phyloP scores from a whole-genome alignment of 2,888 invertebrate genomes.

The Spodoptera exigua region DNA sequence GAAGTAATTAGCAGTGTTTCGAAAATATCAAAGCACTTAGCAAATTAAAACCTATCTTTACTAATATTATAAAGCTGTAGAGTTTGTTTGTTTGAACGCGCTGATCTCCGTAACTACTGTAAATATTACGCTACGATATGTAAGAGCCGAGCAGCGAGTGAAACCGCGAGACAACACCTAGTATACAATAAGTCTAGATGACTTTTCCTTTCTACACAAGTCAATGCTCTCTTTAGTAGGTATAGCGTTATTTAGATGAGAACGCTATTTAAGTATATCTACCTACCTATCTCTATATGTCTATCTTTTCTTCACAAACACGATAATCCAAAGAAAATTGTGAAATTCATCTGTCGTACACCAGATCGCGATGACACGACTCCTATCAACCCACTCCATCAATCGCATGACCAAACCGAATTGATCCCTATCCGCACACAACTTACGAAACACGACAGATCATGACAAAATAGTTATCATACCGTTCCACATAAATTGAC shows the following conservation, averaged over 20 bases:
- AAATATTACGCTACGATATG: too few relatives aligned
- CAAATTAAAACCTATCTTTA: too few relatives aligned
- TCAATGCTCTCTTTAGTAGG: conserved; percentile 20
- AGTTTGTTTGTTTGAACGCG: too few relatives aligned
- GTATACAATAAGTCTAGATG: too few relatives aligned
- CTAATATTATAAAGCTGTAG: too few relatives aligned
- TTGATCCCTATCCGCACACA: conserved; percentile 25
- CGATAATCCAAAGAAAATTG: conserved; percentile 51
- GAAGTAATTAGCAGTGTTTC: too few relatives aligned
- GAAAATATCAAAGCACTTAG: too few relatives aligned
- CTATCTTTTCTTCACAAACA: conserved; percentile 36
- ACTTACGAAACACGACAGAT: conserved; percentile 30
- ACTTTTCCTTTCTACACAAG: conserved; percentile 29
- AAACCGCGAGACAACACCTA: not conserved
- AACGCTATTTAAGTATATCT: conserved; percentile 11
- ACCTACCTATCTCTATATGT: conserved; percentile 21
- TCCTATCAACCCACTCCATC: conserved; percentile 57
- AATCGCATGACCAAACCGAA: conserved; percentile 31
- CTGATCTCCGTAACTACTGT: too few relatives aligned
- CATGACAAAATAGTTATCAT: conserved; percentile 30
- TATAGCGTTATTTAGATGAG: conserved; percentile 24
- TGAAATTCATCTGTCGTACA: conserved; percentile 63
- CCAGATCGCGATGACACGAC: conserved; percentile 65
- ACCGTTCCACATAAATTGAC: conserved; percentile 42
- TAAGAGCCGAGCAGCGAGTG: too few relatives aligned